Evolutionary conservation across 2,113 vertebrate species (phyloP).

Genomic region (Callipepla squamata): DNA sequence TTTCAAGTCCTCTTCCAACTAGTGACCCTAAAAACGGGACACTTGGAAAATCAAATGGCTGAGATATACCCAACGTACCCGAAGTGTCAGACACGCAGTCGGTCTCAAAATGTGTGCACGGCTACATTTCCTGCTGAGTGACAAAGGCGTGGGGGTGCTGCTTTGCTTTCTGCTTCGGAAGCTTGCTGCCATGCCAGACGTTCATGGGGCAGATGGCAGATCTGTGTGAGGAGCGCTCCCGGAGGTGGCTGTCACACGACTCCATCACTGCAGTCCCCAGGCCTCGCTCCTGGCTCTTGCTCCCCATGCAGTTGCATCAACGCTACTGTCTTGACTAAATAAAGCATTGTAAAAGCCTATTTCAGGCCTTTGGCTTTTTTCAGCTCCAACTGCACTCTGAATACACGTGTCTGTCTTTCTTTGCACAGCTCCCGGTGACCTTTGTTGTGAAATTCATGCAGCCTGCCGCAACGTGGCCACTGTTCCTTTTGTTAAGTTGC

Average conservation of each 20-base stretch:
- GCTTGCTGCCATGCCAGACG: background rate
- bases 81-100: background rate
- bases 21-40: background rate
- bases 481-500: no score
- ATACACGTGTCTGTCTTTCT: background rate
- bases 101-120: background rate
- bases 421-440: background rate
- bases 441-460: background rate
- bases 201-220: background rate
- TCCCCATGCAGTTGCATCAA: background rate
- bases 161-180: background rate
- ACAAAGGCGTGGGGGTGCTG: rapidly evolving
- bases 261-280: background rate
- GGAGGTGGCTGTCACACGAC: background rate
- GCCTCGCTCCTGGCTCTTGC: background rate
- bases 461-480: background rate
- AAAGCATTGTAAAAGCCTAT: background rate
- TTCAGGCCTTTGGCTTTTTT: background rate
- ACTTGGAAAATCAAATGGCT: background rate
- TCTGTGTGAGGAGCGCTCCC: background rate
- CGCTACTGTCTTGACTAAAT: background rate
- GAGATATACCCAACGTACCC: background rate
- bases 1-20: background rate
- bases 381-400: background rate
- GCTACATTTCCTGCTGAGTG: background rate